Conservation (phyloP, 2,888 invertebrate genomes). For the Invenusta paracnida region DNA sequence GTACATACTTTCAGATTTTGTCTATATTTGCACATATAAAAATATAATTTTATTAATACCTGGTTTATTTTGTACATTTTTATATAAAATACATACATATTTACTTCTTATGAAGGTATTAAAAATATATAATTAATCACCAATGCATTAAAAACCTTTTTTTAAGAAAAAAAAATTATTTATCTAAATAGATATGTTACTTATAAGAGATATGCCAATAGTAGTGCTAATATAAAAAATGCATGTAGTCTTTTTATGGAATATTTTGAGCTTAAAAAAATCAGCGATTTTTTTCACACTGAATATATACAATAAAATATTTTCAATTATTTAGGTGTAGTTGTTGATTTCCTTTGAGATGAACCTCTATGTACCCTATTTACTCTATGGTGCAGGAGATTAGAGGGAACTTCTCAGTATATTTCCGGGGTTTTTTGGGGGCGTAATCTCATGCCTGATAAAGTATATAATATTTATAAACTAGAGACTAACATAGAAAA, state of each 20-base stretch:
- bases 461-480: no score
- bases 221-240: background rate
- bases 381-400: background rate
- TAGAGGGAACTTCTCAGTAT: background rate
- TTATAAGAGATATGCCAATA: background rate
- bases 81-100: no score
- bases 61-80: no score
- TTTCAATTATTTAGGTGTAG: background rate
- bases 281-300: background rate
- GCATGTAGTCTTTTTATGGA: background rate
- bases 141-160: background rate
- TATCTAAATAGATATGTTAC: background rate
- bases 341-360: background rate
- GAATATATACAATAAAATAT: background rate
- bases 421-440: background rate
- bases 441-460: background rate
- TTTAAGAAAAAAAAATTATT: background rate
- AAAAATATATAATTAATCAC: background rate
- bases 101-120: background rate
- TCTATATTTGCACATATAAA: no score
- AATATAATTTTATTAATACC: no score
- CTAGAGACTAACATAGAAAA: no score
- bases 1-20: no score
- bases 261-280: background rate
- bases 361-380: background rate